Evolutionary conservation across 2,888 invertebrate genomes (phyloP).

Genomic region (Oeneis ivallda): DNA sequence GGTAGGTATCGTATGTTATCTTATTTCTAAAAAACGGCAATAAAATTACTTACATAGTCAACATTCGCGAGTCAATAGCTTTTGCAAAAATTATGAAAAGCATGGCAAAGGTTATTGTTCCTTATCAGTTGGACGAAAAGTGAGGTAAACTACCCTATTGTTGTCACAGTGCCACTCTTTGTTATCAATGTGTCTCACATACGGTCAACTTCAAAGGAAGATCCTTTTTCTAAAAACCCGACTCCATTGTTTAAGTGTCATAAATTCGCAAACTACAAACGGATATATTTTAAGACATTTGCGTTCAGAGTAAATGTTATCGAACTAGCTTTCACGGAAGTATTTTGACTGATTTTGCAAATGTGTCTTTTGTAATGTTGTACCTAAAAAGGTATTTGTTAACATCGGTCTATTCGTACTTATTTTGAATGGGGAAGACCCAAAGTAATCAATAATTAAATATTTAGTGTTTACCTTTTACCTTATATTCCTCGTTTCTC

Average conservation of each 20-base stretch:
- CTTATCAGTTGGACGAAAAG: slow-evolving; percentile 52
- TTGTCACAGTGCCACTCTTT: slow-evolving; percentile 43
- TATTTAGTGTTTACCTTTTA: neutral
- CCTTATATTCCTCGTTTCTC: neutral
- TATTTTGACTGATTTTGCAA: slow-evolving; percentile 8
- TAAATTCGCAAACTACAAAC: slow-evolving; percentile 32
- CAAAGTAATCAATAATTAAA: no score
- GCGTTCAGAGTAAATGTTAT: slow-evolving; percentile 3
- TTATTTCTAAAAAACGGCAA: neutral
- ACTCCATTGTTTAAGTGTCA: slow-evolving; percentile 21
- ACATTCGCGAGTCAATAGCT: neutral
- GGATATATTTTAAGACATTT: slow-evolving; percentile 6
- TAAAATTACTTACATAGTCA: neutral
- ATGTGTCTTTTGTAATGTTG: neutral
- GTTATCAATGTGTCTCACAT: slow-evolving; percentile 58
- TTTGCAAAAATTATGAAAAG: neutral
- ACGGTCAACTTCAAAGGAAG: slow-evolving; percentile 54
- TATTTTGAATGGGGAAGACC: neutral
- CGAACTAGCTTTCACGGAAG: slow-evolving; percentile 2
- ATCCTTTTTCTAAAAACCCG: slow-evolving; percentile 36
- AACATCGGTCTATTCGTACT: neutral
- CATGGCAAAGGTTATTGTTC: slow-evolving; percentile 32
- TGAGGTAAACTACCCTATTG: slow-evolving; percentile 48
- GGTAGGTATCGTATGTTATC: neutral
- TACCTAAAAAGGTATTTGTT: neutral